phyloP scores from a whole-genome alignment of 2,888 invertebrate species.

The Camptogramma bilineatum region DNA sequence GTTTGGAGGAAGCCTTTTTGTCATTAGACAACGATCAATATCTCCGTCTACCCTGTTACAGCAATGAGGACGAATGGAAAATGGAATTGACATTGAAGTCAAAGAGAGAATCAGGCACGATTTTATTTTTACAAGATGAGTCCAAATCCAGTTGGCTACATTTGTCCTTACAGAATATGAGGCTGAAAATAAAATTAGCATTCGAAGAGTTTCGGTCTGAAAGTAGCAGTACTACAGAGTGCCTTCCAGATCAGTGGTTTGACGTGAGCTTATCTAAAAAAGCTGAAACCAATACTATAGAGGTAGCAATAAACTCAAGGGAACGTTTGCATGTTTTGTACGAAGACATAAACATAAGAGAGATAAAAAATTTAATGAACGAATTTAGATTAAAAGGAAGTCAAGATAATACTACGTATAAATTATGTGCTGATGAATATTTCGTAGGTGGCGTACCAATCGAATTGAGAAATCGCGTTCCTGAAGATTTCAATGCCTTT shows the following conservation, averaged over 20 bases:
- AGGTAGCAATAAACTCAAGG: slow-evolving; percentile 67
- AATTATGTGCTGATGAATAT: slow-evolving; percentile 70
- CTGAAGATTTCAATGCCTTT: slow-evolving; percentile 61
- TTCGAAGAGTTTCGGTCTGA: slow-evolving; percentile 61
- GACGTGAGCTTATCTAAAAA: slow-evolving; percentile 68
- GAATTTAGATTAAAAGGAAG: not conserved
- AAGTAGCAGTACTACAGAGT: slow-evolving; percentile 67
- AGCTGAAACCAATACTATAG: slow-evolving; percentile 66
- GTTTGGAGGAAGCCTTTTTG: slow-evolving; percentile 70
- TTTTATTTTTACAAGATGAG: slow-evolving; percentile 66
- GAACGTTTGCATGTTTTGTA: slow-evolving; percentile 70
- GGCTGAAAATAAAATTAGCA: slow-evolving; percentile 68
- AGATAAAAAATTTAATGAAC: slow-evolving; percentile 1
- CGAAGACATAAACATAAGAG: slow-evolving; percentile 32
- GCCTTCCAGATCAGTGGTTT: slow-evolving; percentile 70
- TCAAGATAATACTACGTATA: slow-evolving; percentile 10
- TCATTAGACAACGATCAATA: slow-evolving; percentile 65
- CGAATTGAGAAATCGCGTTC: slow-evolving; percentile 48
- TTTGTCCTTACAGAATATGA: slow-evolving; percentile 67
- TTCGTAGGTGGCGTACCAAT: slow-evolving; percentile 69
- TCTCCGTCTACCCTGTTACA: slow-evolving; percentile 72
- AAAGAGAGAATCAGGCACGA: slow-evolving; percentile 64
- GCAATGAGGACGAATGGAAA: slow-evolving; percentile 66
- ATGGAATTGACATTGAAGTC: slow-evolving; percentile 71
- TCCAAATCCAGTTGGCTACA: slow-evolving; percentile 61